Evolutionary conservation across 2,888 invertebrate species (phyloP), one percentile per base, ranked within the genome.

Genomic region (Onchidella celtica): DNA sequence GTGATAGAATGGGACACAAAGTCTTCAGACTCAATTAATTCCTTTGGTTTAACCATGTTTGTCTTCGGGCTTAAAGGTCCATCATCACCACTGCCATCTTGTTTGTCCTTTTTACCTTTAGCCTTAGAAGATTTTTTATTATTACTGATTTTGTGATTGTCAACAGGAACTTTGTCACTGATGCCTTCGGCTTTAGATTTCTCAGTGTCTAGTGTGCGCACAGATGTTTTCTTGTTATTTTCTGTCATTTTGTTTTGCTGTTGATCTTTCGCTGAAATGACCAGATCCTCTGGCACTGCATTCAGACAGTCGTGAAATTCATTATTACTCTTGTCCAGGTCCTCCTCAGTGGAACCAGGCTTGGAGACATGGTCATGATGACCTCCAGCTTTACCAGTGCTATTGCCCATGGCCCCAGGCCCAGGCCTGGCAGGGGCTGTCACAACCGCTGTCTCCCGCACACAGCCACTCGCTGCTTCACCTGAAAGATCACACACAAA

Each of bases 11-110:
- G 9, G 17, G 47, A 17, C 47, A 47, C 9, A 47, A 38, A 36
- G 14, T 73, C 36, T 27, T 73, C 57, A 14, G 38, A 36, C 4
- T 59, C 61, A 36, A 36, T 36, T n/a, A 24, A 38, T 17, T 73
- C 73, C 38, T 73, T 73, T 27, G 86, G 85, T 34, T 90, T 90
- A 75, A 89, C 90, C 86, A 90, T 90, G 82, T 87, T 89, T 83
- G 90, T 90, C 11, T 59, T 73, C 17, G 27, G 36, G n/a, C 59
- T 73, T 0, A 73, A 57, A 61, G 61, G 73, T 27, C 73, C 73
- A 73, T 38, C 61, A 14, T 73, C 27, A 1, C 24, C 21, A 24
- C 3, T 34, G 11, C 17, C 24, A 21, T 59, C 73, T 36, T n/a
- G 57, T 55, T 59, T 57, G 21, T 73, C 72, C 14, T 73, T 73